Evolutionary conservation across 2,888 invertebrate genomes (phyloP), one percentile per base, ranked within the genome.

Genomic region (Lepetodrilus schrolli): DNA sequence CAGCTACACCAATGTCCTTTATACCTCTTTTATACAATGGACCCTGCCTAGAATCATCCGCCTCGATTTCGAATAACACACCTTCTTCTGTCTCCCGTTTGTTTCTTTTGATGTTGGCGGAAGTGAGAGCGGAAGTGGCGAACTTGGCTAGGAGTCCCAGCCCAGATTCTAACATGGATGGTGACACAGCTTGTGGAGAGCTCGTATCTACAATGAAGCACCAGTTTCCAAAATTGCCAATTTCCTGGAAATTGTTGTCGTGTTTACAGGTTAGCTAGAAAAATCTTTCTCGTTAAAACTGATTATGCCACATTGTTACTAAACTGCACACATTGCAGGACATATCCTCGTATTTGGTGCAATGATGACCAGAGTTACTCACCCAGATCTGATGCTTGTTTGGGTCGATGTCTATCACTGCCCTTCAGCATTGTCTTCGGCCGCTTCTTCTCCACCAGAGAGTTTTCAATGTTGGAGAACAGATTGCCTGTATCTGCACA

Each of bases 111-210:
- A 73, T 74, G 21, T 75, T 75, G 10, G 43, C 36, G 20, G 76
- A 49, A 7, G 74, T 17, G 23, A 71, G 50, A 5, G 80, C 80
- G 8, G 79, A 58, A 34, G 80, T 74, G 10, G 85, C 85, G 74
- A 84, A 86, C 72, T 84, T 84, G 23, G 86, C 86, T 43, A 86
- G 71, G 4, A 86, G 70, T 8, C 83, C 84, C 7, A 86, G 81
- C 0, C 86, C 85, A 23, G 76, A 76, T 23, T 78, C 76, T 20
- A 74, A 26, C 23, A 48, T 47, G 5, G 70, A 50, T 8, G 70
- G 70, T 10, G 70, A 70, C 17, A 70, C 70, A 23, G 70, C 48
- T 4, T 17, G 7, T 4, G 47, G 23, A 5, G 38, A 23, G 4
- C 26, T 36, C 1, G 43, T 13, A 10, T n/a, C 68, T 68, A 43